Evolutionary conservation across 2,113 vertebrate species (phyloP).

Genomic region (Ifrita kowaldi): DNA sequence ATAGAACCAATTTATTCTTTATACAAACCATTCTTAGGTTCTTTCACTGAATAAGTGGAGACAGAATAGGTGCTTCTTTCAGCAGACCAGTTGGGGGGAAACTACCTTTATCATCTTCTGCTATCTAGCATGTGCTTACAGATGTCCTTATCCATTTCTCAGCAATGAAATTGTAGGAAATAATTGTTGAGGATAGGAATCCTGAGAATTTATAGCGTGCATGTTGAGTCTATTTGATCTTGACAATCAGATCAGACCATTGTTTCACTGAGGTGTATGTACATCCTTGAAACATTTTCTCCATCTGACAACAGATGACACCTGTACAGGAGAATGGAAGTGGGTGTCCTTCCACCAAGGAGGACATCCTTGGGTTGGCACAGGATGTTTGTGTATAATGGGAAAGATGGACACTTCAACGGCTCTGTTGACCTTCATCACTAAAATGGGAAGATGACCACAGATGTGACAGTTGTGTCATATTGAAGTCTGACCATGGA

Average conservation of each 20-base stretch:
- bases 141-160: neutral
- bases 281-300: neutral
- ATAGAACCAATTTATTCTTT: neutral
- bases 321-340: neutral
- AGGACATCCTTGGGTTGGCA: neutral
- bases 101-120: neutral
- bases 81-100: neutral
- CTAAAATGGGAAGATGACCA: neutral
- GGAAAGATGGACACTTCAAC: neutral
- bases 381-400: neutral
- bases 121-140: neutral
- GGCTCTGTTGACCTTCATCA: neutral
- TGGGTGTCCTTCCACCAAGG: neutral
- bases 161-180: neutral
- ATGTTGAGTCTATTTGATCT: neutral
- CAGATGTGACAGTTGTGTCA: neutral
- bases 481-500: neutral
- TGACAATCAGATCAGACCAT: neutral
- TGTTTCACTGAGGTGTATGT: neutral
- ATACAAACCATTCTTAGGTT: neutral
- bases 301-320: neutral
- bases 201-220: neutral
- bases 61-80: neutral
- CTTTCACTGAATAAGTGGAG: neutral
- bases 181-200: neutral